Conservation (phyloP, 2,797 vertebrate genomes). For the Siniperca obscura region DNA sequence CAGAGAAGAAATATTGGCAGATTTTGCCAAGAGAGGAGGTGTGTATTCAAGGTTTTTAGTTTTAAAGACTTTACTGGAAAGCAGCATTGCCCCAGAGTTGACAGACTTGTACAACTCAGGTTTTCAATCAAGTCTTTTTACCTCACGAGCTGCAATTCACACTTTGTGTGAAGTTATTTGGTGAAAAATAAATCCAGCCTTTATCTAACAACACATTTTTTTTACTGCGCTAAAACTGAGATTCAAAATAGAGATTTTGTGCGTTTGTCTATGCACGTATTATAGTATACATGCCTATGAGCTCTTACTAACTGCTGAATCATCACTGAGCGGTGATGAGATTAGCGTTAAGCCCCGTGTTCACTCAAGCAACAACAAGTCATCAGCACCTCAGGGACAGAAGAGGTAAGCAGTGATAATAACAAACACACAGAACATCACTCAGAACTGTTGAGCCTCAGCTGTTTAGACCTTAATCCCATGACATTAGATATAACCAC, state of each 20-base stretch:
- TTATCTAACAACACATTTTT: not conserved
- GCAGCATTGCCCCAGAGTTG: not conserved
- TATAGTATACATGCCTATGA: not conserved
- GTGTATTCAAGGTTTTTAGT: slow-evolving; percentile 8
- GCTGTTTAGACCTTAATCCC: slow-evolving; percentile 32
- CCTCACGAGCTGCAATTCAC: not conserved
- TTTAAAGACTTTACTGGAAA: slow-evolving; percentile 1
- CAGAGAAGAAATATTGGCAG: not conserved
- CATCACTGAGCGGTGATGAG: slow-evolving; percentile 58
- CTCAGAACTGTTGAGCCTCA: slow-evolving; percentile 27
- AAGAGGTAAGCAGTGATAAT: slow-evolving; percentile 46
- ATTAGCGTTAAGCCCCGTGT: slow-evolving; percentile 56
- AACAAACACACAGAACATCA: slow-evolving; percentile 51
- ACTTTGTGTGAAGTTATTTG: not conserved
- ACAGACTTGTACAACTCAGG: not conserved
- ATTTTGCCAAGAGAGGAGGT: slow-evolving; percentile 13
- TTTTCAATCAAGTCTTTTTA: slow-evolving; percentile 1
- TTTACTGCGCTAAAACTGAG: not conserved
- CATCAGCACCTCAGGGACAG: slow-evolving; percentile 59
- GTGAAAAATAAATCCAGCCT: slow-evolving; percentile 14
- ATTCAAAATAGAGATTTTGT: not conserved
- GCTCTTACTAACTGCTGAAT: slow-evolving; percentile 49
- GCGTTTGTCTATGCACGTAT: not conserved
- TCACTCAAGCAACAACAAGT: slow-evolving; percentile 70
- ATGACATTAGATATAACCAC: slow-evolving; percentile 26